Percentiles rank a stretch among this genome's conserved stretches.
Conservation (phyloP, 2,113 vertebrate species). For the Natator depressus region DNA sequence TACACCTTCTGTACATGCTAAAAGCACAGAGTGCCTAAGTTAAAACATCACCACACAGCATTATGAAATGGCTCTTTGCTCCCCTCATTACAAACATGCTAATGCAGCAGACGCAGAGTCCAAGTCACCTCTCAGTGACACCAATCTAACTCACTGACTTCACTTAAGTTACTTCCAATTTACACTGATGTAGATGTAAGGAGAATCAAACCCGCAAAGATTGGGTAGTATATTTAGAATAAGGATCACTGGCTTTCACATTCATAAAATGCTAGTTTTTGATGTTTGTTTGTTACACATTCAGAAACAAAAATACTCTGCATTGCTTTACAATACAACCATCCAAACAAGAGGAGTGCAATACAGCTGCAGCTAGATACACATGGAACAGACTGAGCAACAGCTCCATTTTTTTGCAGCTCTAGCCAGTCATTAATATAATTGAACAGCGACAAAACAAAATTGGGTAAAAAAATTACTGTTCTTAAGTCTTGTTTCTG, state of each 20-base stretch:
- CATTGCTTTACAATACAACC: conserved; percentile 31
- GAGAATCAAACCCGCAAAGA: conserved; percentile 26
- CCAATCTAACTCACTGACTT: neutral
- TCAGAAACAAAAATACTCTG: accelerated
- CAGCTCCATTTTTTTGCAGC: neutral
- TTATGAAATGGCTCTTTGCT: conserved; percentile 51
- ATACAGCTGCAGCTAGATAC: neutral
- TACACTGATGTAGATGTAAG: neutral
- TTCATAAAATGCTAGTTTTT: conserved; percentile 8
- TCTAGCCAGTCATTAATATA: conserved; percentile 14
- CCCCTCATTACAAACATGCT: neutral
- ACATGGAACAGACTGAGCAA: neutral
- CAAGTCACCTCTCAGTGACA: conserved; percentile 26
- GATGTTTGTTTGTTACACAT: conserved; percentile 4
- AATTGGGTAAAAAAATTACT: conserved; percentile 31
- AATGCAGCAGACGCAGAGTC: neutral
- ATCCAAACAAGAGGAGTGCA: conserved; percentile 34
- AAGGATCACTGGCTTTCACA: neutral
- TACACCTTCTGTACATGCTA: neutral
- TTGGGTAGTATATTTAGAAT: conserved; percentile 11
- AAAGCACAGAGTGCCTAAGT: neutral
- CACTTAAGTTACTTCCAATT: neutral
- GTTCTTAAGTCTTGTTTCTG: neutral
- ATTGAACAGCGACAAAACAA: conserved; percentile 40
- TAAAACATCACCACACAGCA: neutral